Percentiles rank a stretch among this genome's conserved stretches.
Conservation (phyloP, 2,113 vertebrate genomes). For the Poeciliopsis prolifica region DNA sequence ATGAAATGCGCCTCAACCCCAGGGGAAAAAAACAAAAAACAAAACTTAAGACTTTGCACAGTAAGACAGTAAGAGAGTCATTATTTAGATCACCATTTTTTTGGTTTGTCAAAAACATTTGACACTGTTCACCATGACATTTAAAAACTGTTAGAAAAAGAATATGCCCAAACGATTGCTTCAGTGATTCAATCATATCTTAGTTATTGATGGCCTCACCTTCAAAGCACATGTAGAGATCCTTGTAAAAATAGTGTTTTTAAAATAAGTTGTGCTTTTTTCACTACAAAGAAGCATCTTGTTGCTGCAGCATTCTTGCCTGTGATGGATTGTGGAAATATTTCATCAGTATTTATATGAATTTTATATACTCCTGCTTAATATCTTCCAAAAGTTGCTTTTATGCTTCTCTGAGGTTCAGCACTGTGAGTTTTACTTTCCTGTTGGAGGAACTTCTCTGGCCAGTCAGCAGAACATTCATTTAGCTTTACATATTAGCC, state of each 20-base stretch:
- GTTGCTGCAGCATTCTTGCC: background rate
- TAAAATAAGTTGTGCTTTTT: background rate
- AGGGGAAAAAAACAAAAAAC: too few relatives aligned
- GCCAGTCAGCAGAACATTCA: too few relatives aligned
- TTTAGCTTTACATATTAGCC: too few relatives aligned
- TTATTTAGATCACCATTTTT: too few relatives aligned
- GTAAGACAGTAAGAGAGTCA: too few relatives aligned
- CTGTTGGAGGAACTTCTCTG: too few relatives aligned
- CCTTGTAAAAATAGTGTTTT: background rate
- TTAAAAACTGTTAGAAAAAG: too few relatives aligned
- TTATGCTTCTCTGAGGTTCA: background rate
- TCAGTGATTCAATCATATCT: background rate
- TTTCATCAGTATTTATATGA: background rate
- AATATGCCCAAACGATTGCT: too few relatives aligned
- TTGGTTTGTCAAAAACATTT: too few relatives aligned
- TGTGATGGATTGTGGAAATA: background rate
- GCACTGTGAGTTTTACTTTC: background rate
- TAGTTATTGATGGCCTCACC: background rate
- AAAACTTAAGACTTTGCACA: too few relatives aligned
- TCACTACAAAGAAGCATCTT: background rate
- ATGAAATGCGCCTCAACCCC: too few relatives aligned
- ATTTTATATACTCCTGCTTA: background rate
- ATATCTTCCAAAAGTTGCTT: background rate
- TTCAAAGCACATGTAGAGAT: background rate
- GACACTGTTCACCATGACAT: too few relatives aligned